Evolutionary conservation across 2,888 invertebrate species (phyloP).

Genomic region (Tribolium freemani): DNA sequence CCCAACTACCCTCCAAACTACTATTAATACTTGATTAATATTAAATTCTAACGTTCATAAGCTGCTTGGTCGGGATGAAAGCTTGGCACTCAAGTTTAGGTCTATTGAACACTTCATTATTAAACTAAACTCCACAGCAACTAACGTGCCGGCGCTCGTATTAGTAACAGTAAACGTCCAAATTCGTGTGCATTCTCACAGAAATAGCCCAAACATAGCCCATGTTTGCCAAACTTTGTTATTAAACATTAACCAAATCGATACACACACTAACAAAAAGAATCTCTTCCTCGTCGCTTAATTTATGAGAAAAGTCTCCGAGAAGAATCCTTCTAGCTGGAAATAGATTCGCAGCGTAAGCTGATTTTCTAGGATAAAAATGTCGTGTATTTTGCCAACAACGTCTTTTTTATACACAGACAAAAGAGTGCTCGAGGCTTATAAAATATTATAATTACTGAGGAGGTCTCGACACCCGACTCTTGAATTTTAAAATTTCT

Average conservation of each 20-base stretch:
- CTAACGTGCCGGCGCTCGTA: conserved; percentile 20
- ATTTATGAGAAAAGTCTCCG: neutral
- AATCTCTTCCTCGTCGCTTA: neutral
- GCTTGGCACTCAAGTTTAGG: conserved; percentile 34
- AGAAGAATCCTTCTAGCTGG: neutral
- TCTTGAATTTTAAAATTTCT: conserved; percentile 29
- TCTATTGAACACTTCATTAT: conserved; percentile 44
- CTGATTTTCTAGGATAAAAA: neutral
- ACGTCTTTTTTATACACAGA: neutral
- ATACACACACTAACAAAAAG: neutral
- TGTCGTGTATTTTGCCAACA: neutral
- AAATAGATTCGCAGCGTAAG: neutral
- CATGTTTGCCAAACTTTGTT: conserved; percentile 2
- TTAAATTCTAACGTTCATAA: conserved; percentile 43
- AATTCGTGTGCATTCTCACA: conserved; percentile 12
- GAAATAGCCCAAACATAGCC: conserved; percentile 3
- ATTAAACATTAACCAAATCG: neutral
- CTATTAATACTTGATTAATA: conserved; percentile 43
- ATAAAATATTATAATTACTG: conserved; percentile 28
- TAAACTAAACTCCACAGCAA: conserved; percentile 36
- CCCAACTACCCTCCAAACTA: conserved; percentile 23
- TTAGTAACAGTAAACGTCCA: conserved; percentile 17
- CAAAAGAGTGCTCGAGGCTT: conserved; percentile 10
- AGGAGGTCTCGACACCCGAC: conserved; percentile 11
- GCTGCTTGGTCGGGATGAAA: conserved; percentile 33